Percentiles rank a stretch among this genome's conserved stretches.
Conservation (phyloP, 1,140 invertebrate species). For the Lordiphosa mommai region DNA sequence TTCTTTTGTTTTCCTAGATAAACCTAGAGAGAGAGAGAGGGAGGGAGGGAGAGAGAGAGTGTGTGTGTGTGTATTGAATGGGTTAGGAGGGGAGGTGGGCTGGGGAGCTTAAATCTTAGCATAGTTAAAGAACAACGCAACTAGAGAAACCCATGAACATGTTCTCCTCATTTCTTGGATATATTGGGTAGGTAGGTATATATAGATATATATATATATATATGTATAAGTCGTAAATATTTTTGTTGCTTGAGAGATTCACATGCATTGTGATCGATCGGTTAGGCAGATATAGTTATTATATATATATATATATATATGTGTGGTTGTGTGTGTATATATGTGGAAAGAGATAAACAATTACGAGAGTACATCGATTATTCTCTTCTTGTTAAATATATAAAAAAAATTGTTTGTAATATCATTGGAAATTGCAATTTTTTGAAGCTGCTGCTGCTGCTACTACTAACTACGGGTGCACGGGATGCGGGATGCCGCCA, state of each 20-base stretch:
- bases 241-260: slow-evolving; percentile 5
- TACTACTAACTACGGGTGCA: no score
- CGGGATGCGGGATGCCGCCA: no score
- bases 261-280: slow-evolving; percentile 6
- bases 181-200: slow-evolving; percentile 6
- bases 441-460: no score
- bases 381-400: no score
- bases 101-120: slow-evolving; percentile 26
- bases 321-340: background rate
- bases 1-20: slow-evolving; percentile 22
- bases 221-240: slow-evolving; percentile 14
- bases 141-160: slow-evolving; percentile 20
- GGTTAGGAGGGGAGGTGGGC: no score
- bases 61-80: no score
- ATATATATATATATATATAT: background rate
- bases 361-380: background rate
- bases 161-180: slow-evolving; percentile 2
- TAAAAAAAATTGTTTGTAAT: no score
- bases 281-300: slow-evolving; percentile 6
- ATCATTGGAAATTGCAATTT: no score
- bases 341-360: background rate
- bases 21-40: background rate
- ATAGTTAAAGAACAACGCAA: slow-evolving; percentile 24
- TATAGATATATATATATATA: background rate
- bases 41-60: no score